Conservation (phyloP, 1,140 invertebrate genomes). For the Neodiprion virginianus region DNA sequence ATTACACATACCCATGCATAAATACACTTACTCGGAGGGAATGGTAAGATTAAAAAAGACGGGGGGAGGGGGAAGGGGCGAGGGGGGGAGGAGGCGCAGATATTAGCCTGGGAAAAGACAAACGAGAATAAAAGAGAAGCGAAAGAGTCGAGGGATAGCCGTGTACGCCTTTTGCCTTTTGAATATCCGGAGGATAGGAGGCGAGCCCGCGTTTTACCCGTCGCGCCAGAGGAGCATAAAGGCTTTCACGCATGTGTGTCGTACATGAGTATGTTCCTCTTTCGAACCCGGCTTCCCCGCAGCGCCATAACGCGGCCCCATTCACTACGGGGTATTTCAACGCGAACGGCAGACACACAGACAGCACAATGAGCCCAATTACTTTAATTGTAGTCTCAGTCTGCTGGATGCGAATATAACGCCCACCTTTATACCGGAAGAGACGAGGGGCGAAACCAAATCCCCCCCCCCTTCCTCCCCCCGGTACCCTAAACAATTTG, state of each 20-base stretch:
- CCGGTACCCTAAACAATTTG: too few relatives aligned
- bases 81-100: background rate
- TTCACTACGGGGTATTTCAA: background rate
- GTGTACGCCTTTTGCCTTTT: too few relatives aligned
- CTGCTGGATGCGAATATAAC: conserved; percentile 49
- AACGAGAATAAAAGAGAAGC: conserved; percentile 4
- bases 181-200: too few relatives aligned
- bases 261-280: too few relatives aligned
- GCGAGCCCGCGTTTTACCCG: too few relatives aligned
- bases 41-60: background rate
- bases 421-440: conserved; percentile 48
- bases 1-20: too few relatives aligned
- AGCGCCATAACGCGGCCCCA: background rate
- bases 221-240: too few relatives aligned
- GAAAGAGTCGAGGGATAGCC: background rate
- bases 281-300: too few relatives aligned
- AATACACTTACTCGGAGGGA: background rate
- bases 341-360: conserved; percentile 16
- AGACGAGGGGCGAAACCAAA: conserved; percentile 51
- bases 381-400: conserved; percentile 53
- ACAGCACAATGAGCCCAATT: conserved; percentile 58
- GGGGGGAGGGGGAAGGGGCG: background rate
- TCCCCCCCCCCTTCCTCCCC: conserved; percentile 36
- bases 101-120: background rate
- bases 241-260: too few relatives aligned